A percentile compares a stretch with the other conserved stretches of the same genome.
These are phyloP conservation scores for Hermodice carunculata DNA, from an alignment of 2,888 invertebrate species.

Conservation along the genomic window DNA sequence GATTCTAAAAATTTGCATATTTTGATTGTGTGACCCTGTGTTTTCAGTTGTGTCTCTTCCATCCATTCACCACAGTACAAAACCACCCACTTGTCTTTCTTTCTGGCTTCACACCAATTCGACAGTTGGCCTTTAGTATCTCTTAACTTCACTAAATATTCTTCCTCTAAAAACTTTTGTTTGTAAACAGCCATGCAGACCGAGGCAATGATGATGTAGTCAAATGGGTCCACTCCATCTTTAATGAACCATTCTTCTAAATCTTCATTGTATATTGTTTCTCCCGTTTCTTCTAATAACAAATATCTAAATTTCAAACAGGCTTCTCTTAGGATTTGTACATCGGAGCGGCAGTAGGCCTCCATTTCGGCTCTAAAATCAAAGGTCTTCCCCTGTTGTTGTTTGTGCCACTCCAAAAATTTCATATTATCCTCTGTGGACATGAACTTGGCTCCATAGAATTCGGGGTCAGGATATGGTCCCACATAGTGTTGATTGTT, in stretches of 20 bases:
- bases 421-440: not conserved
- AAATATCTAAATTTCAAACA: not conserved
- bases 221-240: too few relatives aligned
- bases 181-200: too few relatives aligned
- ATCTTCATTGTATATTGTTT: not conserved
- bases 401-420: not conserved
- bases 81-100: too few relatives aligned
- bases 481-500: conserved; percentile 1
- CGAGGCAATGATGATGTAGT: too few relatives aligned
- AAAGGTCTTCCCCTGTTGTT: conserved; percentile 1
- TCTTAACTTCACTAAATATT: not conserved
- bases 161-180: not conserved
- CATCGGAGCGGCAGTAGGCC: conserved; percentile 9
- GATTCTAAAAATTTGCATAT: not conserved
- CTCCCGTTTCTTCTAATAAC: not conserved
- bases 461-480: not conserved
- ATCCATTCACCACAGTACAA: too few relatives aligned
- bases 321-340: not conserved
- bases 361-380: not conserved
- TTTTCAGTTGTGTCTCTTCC: too few relatives aligned
- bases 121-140: too few relatives aligned
- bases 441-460: not conserved
- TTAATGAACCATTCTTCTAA: too few relatives aligned
- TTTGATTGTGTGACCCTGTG: not conserved
- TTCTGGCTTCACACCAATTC: too few relatives aligned